A percentile compares a stretch with the other conserved stretches of the same genome.
Conservation (phyloP, 1,140 invertebrate species). For the Hylyphantes graminicola region DNA sequence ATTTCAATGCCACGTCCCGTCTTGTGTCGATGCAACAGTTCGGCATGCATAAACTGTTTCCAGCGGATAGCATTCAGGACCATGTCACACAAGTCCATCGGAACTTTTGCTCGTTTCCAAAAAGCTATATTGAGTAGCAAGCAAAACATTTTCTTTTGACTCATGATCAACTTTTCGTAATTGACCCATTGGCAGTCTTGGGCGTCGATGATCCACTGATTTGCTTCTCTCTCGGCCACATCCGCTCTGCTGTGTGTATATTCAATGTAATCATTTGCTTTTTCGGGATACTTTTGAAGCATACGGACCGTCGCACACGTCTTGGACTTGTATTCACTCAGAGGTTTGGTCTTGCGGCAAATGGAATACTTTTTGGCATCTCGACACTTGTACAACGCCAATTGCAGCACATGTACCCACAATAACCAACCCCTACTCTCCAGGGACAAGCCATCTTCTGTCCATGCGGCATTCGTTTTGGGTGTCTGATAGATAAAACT, state of each 20-base stretch:
- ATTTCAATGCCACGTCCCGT: not conserved
- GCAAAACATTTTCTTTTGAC: constrained; percentile 23
- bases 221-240: not conserved
- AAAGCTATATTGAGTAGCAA: constrained; percentile 23
- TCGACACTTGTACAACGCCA: constrained; percentile 12
- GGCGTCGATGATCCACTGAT: not conserved
- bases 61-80: not conserved
- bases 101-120: constrained; percentile 6
- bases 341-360: not conserved
- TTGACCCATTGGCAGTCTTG: constrained; percentile 26
- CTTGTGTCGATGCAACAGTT: not conserved
- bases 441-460: not conserved
- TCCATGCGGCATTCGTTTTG: not conserved
- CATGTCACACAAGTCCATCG: not conserved
- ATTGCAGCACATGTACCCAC: constrained; percentile 1
- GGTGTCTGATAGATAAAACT: no score
- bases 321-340: not conserved
- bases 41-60: constrained; percentile 2
- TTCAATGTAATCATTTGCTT: constrained; percentile 9
- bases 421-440: not conserved
- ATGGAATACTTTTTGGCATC: constrained; percentile 26
- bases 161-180: constrained; percentile 26
- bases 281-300: constrained; percentile 20
- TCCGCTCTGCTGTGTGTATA: constrained; percentile 29
- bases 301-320: not conserved